A percentile compares a stretch with the other conserved stretches of the same genome.
Conservation (phyloP, 2,888 invertebrate genomes). For the Meganola albula region DNA sequence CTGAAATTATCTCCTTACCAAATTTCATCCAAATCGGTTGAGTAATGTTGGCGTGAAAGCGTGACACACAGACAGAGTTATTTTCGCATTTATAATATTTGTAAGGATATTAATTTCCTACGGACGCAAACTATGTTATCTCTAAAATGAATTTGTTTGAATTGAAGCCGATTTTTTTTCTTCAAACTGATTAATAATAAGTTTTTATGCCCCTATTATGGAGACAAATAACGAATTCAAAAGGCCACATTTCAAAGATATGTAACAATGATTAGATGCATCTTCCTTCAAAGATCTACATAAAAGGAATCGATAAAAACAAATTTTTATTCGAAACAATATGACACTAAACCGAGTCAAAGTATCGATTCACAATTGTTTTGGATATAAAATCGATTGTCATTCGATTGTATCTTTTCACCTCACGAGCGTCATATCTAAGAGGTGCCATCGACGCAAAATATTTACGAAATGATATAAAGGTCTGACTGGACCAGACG, state of each 20-base stretch:
- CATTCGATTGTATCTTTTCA: constrained; percentile 43
- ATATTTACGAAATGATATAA: constrained; percentile 61
- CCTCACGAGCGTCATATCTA: constrained; percentile 46
- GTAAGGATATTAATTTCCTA: no score
- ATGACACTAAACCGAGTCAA: constrained; percentile 33
- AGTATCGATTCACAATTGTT: constrained; percentile 41
- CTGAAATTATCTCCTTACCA: no score
- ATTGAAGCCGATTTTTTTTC: no score
- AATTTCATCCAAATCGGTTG: no score
- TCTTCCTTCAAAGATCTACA: constrained; percentile 19
- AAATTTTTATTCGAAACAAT: constrained; percentile 27
- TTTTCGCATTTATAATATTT: no score
- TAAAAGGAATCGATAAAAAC: constrained; percentile 26
- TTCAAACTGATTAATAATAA: no score
- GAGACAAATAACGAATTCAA: constrained; percentile 12
- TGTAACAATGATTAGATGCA: constrained; percentile 18
- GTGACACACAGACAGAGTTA: no score
- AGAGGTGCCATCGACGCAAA: constrained; percentile 50
- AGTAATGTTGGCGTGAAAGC: no score
- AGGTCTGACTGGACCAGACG: constrained; percentile 34
- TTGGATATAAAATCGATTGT: constrained; percentile 46
- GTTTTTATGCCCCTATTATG: constrained; percentile 6
- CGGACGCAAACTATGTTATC: no score
- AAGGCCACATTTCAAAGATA: constrained; percentile 12
- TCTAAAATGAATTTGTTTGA: no score